A percentile compares a stretch with the other conserved stretches of the same genome.
Conservation (phyloP, 92 coral and sea anemone species). For the Muricea muricata region DNA sequence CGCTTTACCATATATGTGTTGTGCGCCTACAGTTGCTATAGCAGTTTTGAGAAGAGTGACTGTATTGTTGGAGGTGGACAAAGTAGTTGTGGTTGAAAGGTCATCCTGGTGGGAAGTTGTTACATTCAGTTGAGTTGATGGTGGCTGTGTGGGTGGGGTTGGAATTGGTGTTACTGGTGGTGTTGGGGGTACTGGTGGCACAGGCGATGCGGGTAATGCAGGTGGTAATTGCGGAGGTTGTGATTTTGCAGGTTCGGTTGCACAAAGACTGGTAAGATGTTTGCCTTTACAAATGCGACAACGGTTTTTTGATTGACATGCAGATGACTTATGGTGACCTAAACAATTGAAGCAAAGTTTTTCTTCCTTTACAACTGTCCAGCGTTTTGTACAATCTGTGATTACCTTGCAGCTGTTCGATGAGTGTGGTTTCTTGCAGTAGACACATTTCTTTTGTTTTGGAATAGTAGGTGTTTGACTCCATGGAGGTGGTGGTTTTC, state of each 20-base stretch:
- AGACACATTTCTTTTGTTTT: slow-evolving; percentile 40
- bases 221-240: too few species aligned
- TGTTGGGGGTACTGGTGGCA: slow-evolving; percentile 21
- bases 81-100: too few species aligned
- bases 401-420: slow-evolving; percentile 32
- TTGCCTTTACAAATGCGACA: slow-evolving; percentile 58
- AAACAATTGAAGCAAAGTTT: slow-evolving; percentile 58
- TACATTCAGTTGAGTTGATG: too few species aligned
- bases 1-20: slow-evolving; percentile 32
- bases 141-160: slow-evolving; percentile 21
- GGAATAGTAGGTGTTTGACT: not conserved
- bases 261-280: slow-evolving; percentile 69
- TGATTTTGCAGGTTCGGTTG: not conserved
- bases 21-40: slow-evolving; percentile 42
- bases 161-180: not conserved
- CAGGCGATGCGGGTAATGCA: not conserved
- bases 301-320: slow-evolving; percentile 52
- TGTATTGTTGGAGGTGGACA: slow-evolving; percentile 13
- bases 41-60: slow-evolving; percentile 59
- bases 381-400: slow-evolving; percentile 37
- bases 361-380: slow-evolving; percentile 37
- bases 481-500: not conserved
- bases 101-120: too few species aligned
- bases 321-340: slow-evolving; percentile 57
- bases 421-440: slow-evolving; percentile 41